Base-by-base conservation (phyloP, 2,113 vertebrate species). In the Cranoglanis bouderius region DNA sequence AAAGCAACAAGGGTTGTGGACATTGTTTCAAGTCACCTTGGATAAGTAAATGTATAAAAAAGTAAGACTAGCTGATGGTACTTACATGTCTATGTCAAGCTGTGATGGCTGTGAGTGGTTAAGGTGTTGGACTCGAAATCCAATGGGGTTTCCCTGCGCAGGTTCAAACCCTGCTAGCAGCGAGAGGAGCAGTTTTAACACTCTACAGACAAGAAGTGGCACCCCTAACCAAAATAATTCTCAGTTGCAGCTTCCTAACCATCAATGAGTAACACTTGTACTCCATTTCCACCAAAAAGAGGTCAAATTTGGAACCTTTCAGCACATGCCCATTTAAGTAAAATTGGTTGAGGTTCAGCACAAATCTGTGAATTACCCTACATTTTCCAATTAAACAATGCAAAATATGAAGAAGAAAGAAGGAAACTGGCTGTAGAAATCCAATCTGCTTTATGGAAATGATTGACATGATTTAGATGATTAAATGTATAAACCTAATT, bases 111-210 rank as follows among this genome's bases (percentile, higher is more conserved):
- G 26, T 26, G 26, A 80, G 75, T 14, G 46, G 78, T 81, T 81
- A 78, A n/a, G 75, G 75, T 26, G 16, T 32, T 55, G 49, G 49
- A 81, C 78, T 77, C 2, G 74, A 77, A 77, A 77, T 77, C 74
- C 74, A 77, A 77, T 77, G 21, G 74, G 74, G 40, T 29, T 46
- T 29, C 35, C 72, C 38, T 21, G 35, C 8, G 72, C 72, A 74
- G 72, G 72, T 74, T 74, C 18, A 8, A 74, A 24, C 43, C 74
- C 74, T 77, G 74, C 74, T 77, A 1, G 4, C 74, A 77, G 24
- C 21, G 21, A 2, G 1, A 0, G 6, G 32, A 5, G 13, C 3
- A 32, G 1, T 75, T 75, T 75, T 75, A 13, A 75, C 38, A 74
- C 5, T 63, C 2, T 21, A 57, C 29, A 70, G 29, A 9, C 9